phyloP scores from a whole-genome alignment of 2,888 invertebrate species.

The Lasiommata megera region DNA sequence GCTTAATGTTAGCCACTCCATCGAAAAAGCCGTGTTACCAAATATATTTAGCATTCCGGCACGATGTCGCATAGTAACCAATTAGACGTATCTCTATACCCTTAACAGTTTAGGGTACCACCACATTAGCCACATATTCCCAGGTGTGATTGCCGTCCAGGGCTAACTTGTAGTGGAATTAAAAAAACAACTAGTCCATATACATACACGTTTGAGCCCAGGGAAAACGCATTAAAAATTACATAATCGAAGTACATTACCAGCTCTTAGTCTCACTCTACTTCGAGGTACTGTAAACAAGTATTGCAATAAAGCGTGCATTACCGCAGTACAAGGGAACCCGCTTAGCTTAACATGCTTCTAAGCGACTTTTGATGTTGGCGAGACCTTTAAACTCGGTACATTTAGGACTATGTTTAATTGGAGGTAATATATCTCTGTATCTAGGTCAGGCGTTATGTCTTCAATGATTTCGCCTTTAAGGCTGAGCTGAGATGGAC shows the following conservation, averaged over 20 bases:
- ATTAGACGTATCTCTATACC: too few species aligned
- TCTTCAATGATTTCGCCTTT: conserved; percentile 3
- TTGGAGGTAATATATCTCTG: conserved; percentile 17
- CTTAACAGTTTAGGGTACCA: too few species aligned
- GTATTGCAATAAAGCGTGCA: conserved; percentile 30
- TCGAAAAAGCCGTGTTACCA: too few species aligned
- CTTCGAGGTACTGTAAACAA: conserved; percentile 27
- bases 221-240: conserved; percentile 29
- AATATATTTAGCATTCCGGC: too few species aligned
- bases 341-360: conserved; percentile 44
- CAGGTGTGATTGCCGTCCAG: too few species aligned
- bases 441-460: conserved; percentile 28
- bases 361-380: conserved; percentile 43
- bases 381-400: conserved; percentile 43
- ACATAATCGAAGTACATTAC: conserved; percentile 26
- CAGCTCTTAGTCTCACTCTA: conserved; percentile 26
- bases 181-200: neutral
- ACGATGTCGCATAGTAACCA: too few species aligned
- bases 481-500: neutral
- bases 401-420: conserved; percentile 25
- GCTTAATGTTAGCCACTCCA: too few species aligned
- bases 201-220: conserved; percentile 6
- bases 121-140: too few species aligned
- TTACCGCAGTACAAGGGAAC: conserved; percentile 42
- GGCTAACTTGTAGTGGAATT: too few species aligned